A percentile compares a stretch with the other conserved stretches of the same genome.
Conservation (phyloP, 2,797 vertebrate species). For the Tadarida brasiliensis region DNA sequence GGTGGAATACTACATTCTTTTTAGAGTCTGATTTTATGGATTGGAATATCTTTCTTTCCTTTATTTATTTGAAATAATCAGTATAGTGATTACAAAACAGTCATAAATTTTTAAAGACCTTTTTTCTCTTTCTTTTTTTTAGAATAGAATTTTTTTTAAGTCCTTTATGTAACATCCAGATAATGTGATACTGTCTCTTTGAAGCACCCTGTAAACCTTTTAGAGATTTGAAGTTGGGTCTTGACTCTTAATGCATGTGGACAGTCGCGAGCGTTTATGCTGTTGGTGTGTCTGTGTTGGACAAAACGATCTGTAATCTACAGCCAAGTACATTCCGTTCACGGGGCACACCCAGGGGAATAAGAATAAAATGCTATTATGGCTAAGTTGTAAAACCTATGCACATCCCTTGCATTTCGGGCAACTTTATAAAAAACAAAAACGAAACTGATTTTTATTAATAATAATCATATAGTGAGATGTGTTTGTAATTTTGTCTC, state of each 20-base stretch:
- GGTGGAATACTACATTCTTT: conserved; percentile 92
- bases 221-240: conserved; percentile 96
- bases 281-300: conserved; percentile 95
- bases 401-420: conserved; percentile 97
- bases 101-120: conserved; percentile 90
- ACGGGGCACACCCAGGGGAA: conserved; percentile 92
- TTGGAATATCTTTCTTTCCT: conserved; percentile 90
- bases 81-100: conserved; percentile 88
- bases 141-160: conserved; percentile 88
- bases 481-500: conserved; percentile 98
- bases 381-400: conserved; percentile 93
- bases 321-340: conserved; percentile 96
- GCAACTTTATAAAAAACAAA: conserved; percentile 93
- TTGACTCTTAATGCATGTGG: conserved; percentile 99
- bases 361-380: conserved; percentile 91
- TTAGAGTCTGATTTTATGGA: conserved; percentile 91
- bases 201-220: conserved; percentile 95
- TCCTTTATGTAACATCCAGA: conserved; percentile 90
- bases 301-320: conserved; percentile 92
- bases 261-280: conserved; percentile 97
- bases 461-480: conserved; percentile 96
- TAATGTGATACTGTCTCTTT: conserved; percentile 97
- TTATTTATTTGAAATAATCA: conserved; percentile 93
- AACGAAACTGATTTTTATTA: conserved; percentile 94
- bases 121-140: conserved; percentile 84